phyloP scores from a whole-genome alignment of 2,888 invertebrate genomes.

The Leptopterna dolabrata region DNA sequence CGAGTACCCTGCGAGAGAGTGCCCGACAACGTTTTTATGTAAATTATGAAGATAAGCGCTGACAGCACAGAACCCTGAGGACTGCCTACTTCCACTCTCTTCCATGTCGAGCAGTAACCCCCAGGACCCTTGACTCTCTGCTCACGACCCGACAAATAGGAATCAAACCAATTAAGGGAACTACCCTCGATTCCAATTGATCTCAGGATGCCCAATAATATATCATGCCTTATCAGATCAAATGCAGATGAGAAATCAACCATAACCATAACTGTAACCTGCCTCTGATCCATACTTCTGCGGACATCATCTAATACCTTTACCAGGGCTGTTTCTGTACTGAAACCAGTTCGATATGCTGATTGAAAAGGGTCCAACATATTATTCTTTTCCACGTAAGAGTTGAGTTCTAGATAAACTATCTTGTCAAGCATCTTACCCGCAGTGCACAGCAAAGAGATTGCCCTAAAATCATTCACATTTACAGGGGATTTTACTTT shows the following conservation, averaged over 20 bases:
- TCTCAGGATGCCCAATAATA: background rate
- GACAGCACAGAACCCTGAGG: no score
- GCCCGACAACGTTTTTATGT: no score
- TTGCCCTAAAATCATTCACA: background rate
- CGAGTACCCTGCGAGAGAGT: no score
- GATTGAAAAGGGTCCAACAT: background rate
- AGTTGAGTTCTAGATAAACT: background rate
- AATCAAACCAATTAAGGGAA: no score
- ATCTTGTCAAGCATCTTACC: background rate
- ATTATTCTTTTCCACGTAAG: background rate
- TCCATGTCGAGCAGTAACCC: no score
- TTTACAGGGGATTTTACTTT: background rate
- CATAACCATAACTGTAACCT: background rate
- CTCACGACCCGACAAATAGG: no score
- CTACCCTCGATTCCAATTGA: no score
- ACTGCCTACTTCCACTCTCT: no score
- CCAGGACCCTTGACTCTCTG: no score
- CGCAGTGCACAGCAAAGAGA: background rate
- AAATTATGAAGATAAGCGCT: no score
- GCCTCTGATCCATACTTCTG: background rate
- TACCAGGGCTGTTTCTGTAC: background rate
- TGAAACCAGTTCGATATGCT: background rate
- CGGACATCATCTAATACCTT: background rate
- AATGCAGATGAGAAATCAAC: background rate
- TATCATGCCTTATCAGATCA: background rate